Evolutionary conservation across 2,797 vertebrate genomes (phyloP).

Genomic region (Lycodopsis pacificus): DNA sequence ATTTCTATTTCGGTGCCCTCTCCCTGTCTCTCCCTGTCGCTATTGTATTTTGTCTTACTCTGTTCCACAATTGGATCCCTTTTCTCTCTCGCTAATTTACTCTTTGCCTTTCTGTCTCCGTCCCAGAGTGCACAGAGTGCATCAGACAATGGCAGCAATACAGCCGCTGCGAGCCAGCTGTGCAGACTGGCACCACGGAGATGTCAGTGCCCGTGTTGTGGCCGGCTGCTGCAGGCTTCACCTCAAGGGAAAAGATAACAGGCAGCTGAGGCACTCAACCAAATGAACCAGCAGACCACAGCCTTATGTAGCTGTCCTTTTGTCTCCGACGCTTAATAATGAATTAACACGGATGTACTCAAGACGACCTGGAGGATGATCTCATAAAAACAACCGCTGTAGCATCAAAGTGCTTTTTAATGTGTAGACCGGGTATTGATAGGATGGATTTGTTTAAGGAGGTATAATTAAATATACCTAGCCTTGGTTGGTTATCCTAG

Average conservation of each 20-base stretch:
- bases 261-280: conserved; percentile 32
- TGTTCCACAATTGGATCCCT: conserved; percentile 66
- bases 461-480: not conserved
- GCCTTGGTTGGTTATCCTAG: not conserved
- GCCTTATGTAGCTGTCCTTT: conserved; percentile 14
- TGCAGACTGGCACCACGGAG: conserved; percentile 69
- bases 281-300: conserved; percentile 23
- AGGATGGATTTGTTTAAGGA: conserved; percentile 3
- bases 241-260: conserved; percentile 63
- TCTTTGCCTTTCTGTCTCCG: conserved; percentile 55
- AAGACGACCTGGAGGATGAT: conserved; percentile 1
- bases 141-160: conserved; percentile 71
- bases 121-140: conserved; percentile 65
- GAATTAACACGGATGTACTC: not conserved
- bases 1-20: conserved; percentile 50
- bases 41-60: conserved; percentile 71
- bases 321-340: conserved; percentile 16
- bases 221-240: conserved; percentile 52
- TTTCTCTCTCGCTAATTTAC: conserved; percentile 57
- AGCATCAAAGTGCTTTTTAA: not conserved
- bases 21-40: conserved; percentile 67
- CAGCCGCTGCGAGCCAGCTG: conserved; percentile 62
- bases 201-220: conserved; percentile 41
- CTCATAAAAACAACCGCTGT: not conserved
- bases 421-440: not conserved